phyloP scores from a whole-genome alignment of 2,888 invertebrate genomes.

The Ennomos quercinarius region DNA sequence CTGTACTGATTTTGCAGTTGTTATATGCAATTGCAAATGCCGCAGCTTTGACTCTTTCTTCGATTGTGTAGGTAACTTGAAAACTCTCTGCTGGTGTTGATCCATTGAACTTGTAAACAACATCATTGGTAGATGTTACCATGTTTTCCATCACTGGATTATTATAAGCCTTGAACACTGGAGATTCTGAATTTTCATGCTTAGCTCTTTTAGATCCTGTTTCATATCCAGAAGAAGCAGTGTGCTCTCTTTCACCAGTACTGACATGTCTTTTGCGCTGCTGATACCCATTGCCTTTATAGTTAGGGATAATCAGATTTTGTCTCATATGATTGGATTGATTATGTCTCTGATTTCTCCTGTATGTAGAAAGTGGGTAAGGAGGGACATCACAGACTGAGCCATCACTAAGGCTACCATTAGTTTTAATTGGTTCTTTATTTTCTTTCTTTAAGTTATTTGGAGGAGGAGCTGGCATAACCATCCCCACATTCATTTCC shows the following conservation, averaged over 20 bases:
- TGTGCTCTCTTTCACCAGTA: conserved; percentile 66
- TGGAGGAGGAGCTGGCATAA: conserved; percentile 63
- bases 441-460: conserved; percentile 48
- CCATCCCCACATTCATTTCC: conserved; percentile 67
- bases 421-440: conserved; percentile 57
- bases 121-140: conserved; percentile 72
- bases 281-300: conserved; percentile 52
- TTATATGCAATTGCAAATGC: conserved; percentile 76
- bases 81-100: conserved; percentile 63
- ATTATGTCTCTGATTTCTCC: conserved; percentile 58
- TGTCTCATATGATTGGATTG: conserved; percentile 54
- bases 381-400: conserved; percentile 69
- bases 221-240: conserved; percentile 71
- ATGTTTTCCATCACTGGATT: conserved; percentile 78
- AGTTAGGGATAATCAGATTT: conserved; percentile 52
- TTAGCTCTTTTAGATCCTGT: conserved; percentile 64
- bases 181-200: conserved; percentile 53
- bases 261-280: conserved; percentile 65
- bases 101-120: conserved; percentile 69
- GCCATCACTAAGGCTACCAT: conserved; percentile 75
- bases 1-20: conserved; percentile 75
- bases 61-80: conserved; percentile 71
- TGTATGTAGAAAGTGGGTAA: conserved; percentile 58
- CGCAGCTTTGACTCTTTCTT: conserved; percentile 73
- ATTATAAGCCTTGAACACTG: conserved; percentile 54